These are phyloP conservation scores for Glaucidium brasilianum DNA, from an alignment of 2,113 vertebrate genomes.

Conservation along the genomic window DNA sequence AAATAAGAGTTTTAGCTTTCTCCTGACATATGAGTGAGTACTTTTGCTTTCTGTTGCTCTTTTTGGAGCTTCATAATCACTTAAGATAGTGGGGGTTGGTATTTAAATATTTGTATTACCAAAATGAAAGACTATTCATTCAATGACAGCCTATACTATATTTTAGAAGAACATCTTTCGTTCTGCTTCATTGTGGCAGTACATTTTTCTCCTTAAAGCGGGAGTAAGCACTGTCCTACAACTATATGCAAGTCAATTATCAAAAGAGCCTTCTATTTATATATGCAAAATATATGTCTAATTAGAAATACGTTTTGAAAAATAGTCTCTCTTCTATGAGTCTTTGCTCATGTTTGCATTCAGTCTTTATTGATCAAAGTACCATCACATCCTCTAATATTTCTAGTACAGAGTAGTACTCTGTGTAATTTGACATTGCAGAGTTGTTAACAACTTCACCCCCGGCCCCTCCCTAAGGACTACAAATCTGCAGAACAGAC, in stretches of 20 bases:
- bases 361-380: not conserved
- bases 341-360: not conserved
- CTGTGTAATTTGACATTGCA: not conserved
- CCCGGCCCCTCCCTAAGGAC: not conserved
- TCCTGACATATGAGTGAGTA: not conserved
- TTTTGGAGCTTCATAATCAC: not conserved
- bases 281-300: not conserved
- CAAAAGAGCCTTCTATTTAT: not conserved
- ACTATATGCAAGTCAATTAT: not conserved
- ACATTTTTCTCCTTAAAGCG: not conserved
- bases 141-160: not conserved
- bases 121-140: not conserved
- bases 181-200: not conserved
- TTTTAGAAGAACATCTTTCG: not conserved
- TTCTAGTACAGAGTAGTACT: not conserved
- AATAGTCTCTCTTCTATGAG: not conserved
- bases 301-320: not conserved
- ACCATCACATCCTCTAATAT: not conserved
- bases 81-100: rapidly evolving
- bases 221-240: not conserved
- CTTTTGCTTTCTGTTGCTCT: not conserved
- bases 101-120: not conserved
- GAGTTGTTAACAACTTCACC: not conserved
- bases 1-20: not conserved
- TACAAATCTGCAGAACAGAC: not conserved